phyloP scores from a whole-genome alignment of 2,888 invertebrate species.

The Helobdella robusta region DNA sequence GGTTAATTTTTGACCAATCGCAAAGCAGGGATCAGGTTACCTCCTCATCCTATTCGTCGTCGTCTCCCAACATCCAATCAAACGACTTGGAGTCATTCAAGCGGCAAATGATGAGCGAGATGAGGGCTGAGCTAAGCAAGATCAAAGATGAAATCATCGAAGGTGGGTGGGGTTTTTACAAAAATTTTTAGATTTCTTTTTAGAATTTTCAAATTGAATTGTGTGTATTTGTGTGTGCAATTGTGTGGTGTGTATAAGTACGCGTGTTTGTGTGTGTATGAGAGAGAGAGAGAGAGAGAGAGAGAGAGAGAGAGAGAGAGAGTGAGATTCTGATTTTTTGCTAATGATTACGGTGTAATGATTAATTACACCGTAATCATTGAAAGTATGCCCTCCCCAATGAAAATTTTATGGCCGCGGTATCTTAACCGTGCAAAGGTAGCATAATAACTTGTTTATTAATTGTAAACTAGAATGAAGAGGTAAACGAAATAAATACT shows the following conservation, averaged over 20 bases:
- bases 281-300: slow-evolving; percentile 24
- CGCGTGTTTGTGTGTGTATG: slow-evolving; percentile 17
- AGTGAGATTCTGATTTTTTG: too few species aligned
- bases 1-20: too few species aligned
- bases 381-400: too few species aligned
- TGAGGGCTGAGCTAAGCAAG: slow-evolving; percentile 21
- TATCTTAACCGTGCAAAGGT: too few species aligned
- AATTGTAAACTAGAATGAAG: too few species aligned
- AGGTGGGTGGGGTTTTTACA: slow-evolving; percentile 7
- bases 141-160: slow-evolving; percentile 27
- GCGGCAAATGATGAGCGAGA: slow-evolving; percentile 22
- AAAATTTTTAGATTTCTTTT: not conserved
- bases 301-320: slow-evolving; percentile 19
- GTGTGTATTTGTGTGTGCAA: not conserved
- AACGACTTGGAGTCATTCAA: slow-evolving; percentile 23
- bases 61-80: not conserved
- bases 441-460: too few species aligned
- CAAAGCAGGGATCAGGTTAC: too few species aligned
- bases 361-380: too few species aligned
- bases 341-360: too few species aligned
- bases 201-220: not conserved
- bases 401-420: too few species aligned
- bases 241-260: slow-evolving; percentile 7
- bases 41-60: too few species aligned
- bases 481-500: too few species aligned